Conservation (phyloP, 2,888 invertebrate species). For the Pyrrhia umbra region DNA sequence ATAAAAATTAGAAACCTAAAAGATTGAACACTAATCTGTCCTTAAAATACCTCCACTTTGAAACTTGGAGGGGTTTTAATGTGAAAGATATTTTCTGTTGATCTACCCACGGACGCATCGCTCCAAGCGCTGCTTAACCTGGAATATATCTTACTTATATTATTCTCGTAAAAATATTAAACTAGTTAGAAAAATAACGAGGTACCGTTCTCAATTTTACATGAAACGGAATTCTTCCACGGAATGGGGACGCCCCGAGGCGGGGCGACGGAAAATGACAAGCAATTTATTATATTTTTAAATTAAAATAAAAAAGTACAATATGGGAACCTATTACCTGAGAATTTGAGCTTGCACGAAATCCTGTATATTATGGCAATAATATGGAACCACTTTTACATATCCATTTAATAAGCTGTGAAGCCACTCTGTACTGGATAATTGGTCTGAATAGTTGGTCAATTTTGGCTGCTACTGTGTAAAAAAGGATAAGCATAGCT, state of each 20-base stretch:
- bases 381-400: neutral
- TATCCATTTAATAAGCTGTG: neutral
- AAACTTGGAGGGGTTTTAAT: neutral
- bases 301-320: slow-evolving; percentile 25
- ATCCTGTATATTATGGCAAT: neutral
- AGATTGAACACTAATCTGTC: too few relatives aligned
- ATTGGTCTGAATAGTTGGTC: too few relatives aligned
- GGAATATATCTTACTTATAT: neutral
- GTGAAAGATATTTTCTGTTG: neutral
- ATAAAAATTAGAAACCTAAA: too few relatives aligned
- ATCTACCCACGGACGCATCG: neutral
- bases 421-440: too few relatives aligned
- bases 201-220: slow-evolving; percentile 12
- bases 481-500: too few relatives aligned
- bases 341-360: slow-evolving; percentile 2
- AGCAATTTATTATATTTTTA: slow-evolving; percentile 35
- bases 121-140: neutral
- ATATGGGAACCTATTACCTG: neutral
- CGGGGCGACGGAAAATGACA: slow-evolving; percentile 18
- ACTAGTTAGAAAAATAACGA: slow-evolving; percentile 12
- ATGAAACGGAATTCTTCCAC: slow-evolving; percentile 19
- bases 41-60: neutral
- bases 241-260: slow-evolving; percentile 6
- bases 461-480: too few relatives aligned
- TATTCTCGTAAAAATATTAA: neutral